Percentiles rank a stretch among this genome's conserved stretches.
These are phyloP conservation scores for Lasiurus borealis DNA, from an alignment of 2,113 vertebrate species.

Conservation along the genomic window DNA sequence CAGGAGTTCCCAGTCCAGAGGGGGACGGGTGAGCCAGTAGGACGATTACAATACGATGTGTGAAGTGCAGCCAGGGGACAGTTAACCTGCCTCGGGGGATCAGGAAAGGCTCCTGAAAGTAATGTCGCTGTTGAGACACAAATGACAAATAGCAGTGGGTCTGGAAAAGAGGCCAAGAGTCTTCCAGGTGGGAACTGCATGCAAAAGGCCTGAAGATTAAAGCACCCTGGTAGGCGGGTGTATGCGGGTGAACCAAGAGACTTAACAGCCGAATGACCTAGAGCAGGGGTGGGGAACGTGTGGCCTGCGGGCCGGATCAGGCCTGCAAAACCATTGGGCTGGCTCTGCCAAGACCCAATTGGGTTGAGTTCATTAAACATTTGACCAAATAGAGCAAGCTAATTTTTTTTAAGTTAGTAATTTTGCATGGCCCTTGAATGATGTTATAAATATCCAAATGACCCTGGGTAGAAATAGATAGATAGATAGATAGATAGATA, in stretches of 20 bases:
- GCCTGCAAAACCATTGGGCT: no score
- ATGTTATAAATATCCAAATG: no score
- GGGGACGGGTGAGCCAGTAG: not conserved
- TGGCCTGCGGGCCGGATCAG: no score
- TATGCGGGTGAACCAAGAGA: not conserved
- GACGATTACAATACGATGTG: not conserved
- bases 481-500: no score
- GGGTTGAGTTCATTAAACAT: no score
- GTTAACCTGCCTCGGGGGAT: not conserved
- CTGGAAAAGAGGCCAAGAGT: not conserved
- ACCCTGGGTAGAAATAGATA: no score
- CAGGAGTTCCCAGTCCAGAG: not conserved
- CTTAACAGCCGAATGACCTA: not conserved
- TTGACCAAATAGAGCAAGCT: no score
- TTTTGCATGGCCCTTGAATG: no score
- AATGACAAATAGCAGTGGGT: not conserved
- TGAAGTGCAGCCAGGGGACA: not conserved
- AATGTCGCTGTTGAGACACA: not conserved
- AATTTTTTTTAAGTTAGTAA: no score
- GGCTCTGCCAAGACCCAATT: no score
- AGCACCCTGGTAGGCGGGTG: fast-evolving
- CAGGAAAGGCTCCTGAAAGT: not conserved
- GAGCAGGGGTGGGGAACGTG: no score
- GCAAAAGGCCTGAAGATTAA: not conserved
- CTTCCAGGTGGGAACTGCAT: not conserved